A percentile compares a stretch with the other conserved stretches of the same genome.
Evolutionary conservation across 1,140 invertebrate genomes (phyloP).

Genomic region (Matsumurasca onukii): DNA sequence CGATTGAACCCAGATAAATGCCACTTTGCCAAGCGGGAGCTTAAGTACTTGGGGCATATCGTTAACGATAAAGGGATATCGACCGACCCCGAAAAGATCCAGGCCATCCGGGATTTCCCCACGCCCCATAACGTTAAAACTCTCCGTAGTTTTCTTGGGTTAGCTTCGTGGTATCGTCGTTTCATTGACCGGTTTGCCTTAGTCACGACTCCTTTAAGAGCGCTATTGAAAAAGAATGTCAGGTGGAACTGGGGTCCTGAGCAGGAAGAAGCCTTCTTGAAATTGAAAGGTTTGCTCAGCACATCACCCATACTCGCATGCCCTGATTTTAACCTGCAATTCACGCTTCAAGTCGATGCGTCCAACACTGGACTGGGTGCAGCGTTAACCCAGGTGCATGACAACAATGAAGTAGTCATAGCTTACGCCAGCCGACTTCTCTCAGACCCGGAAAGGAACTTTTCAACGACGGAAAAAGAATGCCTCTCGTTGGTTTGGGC

Average conservation of each 20-base stretch:
- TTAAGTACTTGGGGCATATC: not conserved
- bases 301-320: constrained; percentile 38
- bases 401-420: no score
- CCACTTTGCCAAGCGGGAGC: no score
- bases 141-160: constrained; percentile 46
- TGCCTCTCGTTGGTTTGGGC: not conserved
- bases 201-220: constrained; percentile 42
- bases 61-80: constrained; percentile 37
- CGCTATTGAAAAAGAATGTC: constrained; percentile 41
- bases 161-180: constrained; percentile 42
- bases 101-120: constrained; percentile 40
- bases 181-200: constrained; percentile 44
- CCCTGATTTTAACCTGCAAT: constrained; percentile 35
- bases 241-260: constrained; percentile 31
- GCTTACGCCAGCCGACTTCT: no score
- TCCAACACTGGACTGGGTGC: not conserved
- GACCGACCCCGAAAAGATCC: no score
- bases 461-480: not conserved
- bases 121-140: constrained; percentile 45
- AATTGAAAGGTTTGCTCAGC: constrained; percentile 40
- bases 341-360: not conserved
- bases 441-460: no score
- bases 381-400: no score
- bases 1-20: not conserved
- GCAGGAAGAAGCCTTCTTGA: constrained; percentile 34